These are phyloP conservation scores for Podarcis cretensis DNA, from an alignment of 2,113 vertebrate species.

Conservation along the genomic window DNA sequence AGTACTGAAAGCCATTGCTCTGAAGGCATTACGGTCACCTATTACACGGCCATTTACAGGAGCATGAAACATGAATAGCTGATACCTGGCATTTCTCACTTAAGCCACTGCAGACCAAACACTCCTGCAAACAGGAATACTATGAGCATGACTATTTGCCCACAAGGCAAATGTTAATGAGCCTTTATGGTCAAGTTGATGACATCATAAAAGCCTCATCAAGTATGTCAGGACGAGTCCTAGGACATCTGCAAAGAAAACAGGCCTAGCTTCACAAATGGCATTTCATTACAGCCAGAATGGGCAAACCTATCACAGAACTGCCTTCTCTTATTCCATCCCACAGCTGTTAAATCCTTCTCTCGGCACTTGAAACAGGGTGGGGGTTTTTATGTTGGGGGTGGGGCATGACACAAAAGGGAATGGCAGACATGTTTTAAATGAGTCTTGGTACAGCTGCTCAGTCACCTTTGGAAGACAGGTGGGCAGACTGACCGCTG, in stretches of 20 bases:
- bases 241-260: neutral
- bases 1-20: neutral
- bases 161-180: neutral
- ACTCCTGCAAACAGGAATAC: neutral
- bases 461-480: neutral
- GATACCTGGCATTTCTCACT: neutral
- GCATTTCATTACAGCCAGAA: neutral
- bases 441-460: neutral
- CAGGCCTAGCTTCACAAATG: neutral
- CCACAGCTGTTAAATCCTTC: too few species aligned
- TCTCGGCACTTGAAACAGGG: too few species aligned
- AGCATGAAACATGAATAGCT: neutral
- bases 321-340: neutral
- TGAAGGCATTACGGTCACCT: neutral
- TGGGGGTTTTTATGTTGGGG: neutral
- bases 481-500: neutral
- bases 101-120: neutral
- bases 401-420: neutral
- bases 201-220: neutral
- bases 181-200: neutral
- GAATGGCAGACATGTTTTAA: neutral
- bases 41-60: neutral
- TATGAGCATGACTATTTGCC: neutral
- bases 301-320: neutral
- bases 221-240: neutral